Conservation (phyloP, 2,888 invertebrate species). For the Dasypogon diadema region DNA sequence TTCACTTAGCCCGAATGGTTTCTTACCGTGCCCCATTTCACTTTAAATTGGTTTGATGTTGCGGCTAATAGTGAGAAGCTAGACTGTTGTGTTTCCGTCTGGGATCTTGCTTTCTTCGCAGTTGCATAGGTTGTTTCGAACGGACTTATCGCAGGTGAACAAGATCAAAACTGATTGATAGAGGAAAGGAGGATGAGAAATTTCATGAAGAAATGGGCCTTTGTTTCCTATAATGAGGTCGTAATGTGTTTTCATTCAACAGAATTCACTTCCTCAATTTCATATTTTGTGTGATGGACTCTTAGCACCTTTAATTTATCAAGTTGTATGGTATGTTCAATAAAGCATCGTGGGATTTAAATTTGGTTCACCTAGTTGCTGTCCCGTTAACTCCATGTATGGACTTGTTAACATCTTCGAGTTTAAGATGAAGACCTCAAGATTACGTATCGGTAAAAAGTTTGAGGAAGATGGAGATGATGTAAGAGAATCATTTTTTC, state of each 20-base stretch:
- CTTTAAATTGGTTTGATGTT: constrained; percentile 14
- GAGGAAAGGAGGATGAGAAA: constrained; percentile 26
- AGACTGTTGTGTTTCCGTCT: constrained; percentile 6
- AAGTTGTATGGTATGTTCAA: too few relatives aligned
- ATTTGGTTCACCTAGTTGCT: too few relatives aligned
- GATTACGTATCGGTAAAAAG: too few relatives aligned
- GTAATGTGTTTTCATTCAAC: constrained; percentile 34
- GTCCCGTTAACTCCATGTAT: too few relatives aligned
- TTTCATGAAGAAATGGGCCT: constrained; percentile 38
- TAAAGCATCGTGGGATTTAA: too few relatives aligned
- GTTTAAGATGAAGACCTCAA: too few relatives aligned
- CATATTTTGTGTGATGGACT: not conserved
- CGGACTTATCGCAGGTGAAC: constrained; percentile 40
- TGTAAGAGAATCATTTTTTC: too few relatives aligned
- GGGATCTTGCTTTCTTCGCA: constrained; percentile 20
- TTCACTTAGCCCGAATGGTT: not conserved
- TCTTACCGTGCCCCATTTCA: constrained; percentile 31
- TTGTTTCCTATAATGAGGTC: constrained; percentile 30
- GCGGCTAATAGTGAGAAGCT: constrained; percentile 26
- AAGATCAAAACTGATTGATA: constrained; percentile 43
- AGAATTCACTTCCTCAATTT: constrained; percentile 38
- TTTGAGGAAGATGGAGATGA: too few relatives aligned
- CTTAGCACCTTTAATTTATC: not conserved
- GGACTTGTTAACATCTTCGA: too few relatives aligned
- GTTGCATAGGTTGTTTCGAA: constrained; percentile 6